Conservation (phyloP, 2,113 vertebrate genomes). For the Brachyhypopomus gauderio region DNA sequence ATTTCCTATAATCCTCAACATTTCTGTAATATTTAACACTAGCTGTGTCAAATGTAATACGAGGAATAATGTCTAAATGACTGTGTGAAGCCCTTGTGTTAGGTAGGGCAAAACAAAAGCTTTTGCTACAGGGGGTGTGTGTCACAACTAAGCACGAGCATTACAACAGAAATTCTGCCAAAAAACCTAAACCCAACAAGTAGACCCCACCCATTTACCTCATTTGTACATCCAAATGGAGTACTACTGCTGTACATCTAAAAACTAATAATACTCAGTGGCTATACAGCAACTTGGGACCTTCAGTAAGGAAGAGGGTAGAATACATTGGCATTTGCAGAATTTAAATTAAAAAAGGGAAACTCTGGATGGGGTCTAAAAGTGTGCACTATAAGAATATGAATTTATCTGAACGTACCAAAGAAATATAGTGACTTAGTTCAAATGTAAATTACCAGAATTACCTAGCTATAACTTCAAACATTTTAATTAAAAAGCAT, state of each 20-base stretch:
- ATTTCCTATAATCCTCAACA: constrained; percentile 40
- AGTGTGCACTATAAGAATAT: constrained; percentile 34
- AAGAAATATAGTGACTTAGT: constrained; percentile 34
- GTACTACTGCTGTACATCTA: background rate
- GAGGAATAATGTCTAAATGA: background rate
- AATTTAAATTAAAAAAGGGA: constrained; percentile 73
- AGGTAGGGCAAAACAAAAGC: constrained; percentile 39
- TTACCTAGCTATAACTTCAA: constrained; percentile 28
- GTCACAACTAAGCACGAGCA: constrained; percentile 25
- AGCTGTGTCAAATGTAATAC: constrained; percentile 46
- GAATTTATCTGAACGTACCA: constrained; percentile 37
- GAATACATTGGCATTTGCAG: constrained; percentile 86
- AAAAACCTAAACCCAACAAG: constrained; percentile 13
- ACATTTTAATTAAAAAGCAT: constrained; percentile 5
- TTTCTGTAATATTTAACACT: constrained; percentile 48
- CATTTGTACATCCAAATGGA: background rate
- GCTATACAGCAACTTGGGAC: constrained; percentile 22
- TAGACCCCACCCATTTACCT: constrained; percentile 17
- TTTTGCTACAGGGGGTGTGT: constrained; percentile 32
- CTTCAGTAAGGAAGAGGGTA: constrained; percentile 96
- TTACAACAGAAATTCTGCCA: constrained; percentile 26
- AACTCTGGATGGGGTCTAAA: constrained; percentile 43
- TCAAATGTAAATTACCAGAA: constrained; percentile 29
- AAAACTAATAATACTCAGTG: background rate
- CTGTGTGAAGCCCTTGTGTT: constrained; percentile 15